phyloP scores from a whole-genome alignment of 2,113 vertebrate species.

The Catharus bicknelli region DNA sequence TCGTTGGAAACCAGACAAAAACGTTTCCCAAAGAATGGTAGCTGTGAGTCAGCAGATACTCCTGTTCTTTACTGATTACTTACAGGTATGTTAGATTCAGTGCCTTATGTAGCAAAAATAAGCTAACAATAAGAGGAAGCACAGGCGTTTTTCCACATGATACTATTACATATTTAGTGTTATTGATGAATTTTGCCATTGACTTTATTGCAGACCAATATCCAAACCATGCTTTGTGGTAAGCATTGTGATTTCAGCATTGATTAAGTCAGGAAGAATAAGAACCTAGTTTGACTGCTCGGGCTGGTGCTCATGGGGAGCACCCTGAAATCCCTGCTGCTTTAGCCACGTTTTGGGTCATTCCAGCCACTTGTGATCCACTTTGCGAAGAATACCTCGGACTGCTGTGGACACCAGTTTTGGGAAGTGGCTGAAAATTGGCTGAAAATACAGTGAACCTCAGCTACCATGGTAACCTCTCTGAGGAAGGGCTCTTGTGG shows the following conservation, averaged over 20 bases:
- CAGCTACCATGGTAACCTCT: conserved; percentile 15
- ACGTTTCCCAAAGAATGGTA: not conserved
- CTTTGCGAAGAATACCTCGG: not conserved
- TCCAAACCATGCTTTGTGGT: not conserved
- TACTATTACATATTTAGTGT: not conserved
- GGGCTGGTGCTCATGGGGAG: not conserved
- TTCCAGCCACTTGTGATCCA: not conserved
- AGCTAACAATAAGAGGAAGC: not conserved
- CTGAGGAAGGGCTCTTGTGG: not conserved
- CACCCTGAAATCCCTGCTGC: not conserved
- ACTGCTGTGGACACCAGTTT: not conserved
- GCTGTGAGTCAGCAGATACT: not conserved
- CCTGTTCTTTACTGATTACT: not conserved
- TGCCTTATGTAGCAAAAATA: not conserved
- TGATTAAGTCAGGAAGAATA: not conserved
- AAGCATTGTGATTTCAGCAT: not conserved
- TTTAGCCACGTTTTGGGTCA: not conserved
- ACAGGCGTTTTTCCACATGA: not conserved
- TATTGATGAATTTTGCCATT: not conserved
- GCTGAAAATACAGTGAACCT: not conserved
- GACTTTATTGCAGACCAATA: not conserved
- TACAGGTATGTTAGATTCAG: not conserved
- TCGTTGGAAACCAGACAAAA: not conserved
- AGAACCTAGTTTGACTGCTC: not conserved
- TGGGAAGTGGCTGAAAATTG: conserved; percentile 10